phyloP scores from a whole-genome alignment of 30 jellyfish, hydroid and myxozoan genomes.

The Rhopilema esculentum region DNA sequence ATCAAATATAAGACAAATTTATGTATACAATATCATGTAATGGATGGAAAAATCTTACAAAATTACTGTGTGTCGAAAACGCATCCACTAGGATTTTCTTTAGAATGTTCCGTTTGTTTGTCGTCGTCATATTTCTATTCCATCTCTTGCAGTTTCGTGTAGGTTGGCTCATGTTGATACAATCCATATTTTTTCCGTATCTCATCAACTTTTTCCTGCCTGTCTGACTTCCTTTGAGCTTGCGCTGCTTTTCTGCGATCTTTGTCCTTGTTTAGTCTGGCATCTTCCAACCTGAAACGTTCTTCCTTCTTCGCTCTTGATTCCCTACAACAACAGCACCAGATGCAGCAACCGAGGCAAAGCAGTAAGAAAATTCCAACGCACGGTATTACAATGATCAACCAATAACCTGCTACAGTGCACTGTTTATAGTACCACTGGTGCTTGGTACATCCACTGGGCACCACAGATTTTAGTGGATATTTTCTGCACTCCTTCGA shows the following conservation, averaged over 20 bases:
- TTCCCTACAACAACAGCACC: conserved; percentile 91
- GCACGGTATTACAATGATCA: conserved; percentile 88
- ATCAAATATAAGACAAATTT: no score
- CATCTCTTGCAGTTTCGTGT: conserved; percentile 73
- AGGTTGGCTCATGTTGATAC: conserved; percentile 71
- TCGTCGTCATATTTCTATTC: conserved; percentile 3
- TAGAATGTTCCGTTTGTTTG: neutral
- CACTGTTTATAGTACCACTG: conserved; percentile 87
- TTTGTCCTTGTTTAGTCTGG: conserved; percentile 59
- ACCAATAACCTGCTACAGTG: conserved; percentile 90
- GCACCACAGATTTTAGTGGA: conserved; percentile 67
- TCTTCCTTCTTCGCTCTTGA: conserved; percentile 74
- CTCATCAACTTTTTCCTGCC: conserved; percentile 77
- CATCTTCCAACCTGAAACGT: conserved; percentile 69
- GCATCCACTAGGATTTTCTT: neutral
- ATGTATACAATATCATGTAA: no score
- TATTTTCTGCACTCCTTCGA: conserved; percentile 73
- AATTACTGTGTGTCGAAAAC: neutral
- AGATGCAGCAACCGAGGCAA: conserved; percentile 78
- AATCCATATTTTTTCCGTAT: conserved; percentile 87
- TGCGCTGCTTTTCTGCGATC: conserved; percentile 75
- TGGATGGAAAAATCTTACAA: neutral
- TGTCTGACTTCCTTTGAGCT: conserved; percentile 74
- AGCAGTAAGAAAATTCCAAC: conserved; percentile 72
- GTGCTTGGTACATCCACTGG: conserved; percentile 83